Percentiles rank a stretch among this genome's conserved stretches.
phyloP scores from a whole-genome alignment of 2,888 invertebrate species.

The Drosophila picticornis region DNA sequence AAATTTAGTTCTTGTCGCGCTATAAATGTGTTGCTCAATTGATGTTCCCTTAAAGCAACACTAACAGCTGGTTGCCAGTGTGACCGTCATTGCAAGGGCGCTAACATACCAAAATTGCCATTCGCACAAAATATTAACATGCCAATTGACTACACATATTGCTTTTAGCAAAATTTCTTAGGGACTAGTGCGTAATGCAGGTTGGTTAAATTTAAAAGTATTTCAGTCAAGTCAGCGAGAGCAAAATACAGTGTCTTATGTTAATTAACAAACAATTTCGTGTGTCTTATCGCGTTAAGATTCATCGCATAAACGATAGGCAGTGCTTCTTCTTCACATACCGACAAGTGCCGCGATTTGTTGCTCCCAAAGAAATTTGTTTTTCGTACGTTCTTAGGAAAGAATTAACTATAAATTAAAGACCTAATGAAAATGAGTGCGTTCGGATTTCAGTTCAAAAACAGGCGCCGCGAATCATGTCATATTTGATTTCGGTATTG shows the following conservation, averaged over 20 bases:
- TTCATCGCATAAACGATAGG: slow-evolving; percentile 34
- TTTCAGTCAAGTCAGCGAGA: not conserved
- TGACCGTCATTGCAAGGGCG: slow-evolving; percentile 7
- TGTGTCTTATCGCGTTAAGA: slow-evolving; percentile 6
- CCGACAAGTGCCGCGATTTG: slow-evolving; percentile 66
- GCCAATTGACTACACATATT: not conserved
- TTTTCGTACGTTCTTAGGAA: slow-evolving; percentile 36
- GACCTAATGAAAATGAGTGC: slow-evolving; percentile 28
- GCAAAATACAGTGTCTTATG: not conserved
- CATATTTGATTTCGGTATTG: slow-evolving; percentile 47
- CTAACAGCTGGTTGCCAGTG: slow-evolving; percentile 45
- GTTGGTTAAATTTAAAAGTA: not conserved
- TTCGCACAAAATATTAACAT: slow-evolving; percentile 24
- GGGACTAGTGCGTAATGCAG: not conserved
- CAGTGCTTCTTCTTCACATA: slow-evolving; percentile 56
- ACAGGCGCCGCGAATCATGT: slow-evolving; percentile 53
- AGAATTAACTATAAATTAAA: slow-evolving; percentile 28
- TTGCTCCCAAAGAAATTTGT: slow-evolving; percentile 56
- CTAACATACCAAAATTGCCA: slow-evolving; percentile 16
- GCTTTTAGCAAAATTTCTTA: not conserved
- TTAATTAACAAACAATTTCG: not conserved
- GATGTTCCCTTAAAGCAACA: slow-evolving; percentile 34
- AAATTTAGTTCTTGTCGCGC: slow-evolving; percentile 36
- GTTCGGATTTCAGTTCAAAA: slow-evolving; percentile 26
- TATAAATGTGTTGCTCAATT: slow-evolving; percentile 28